Evolutionary conservation across 2,888 invertebrate genomes (phyloP).

Genomic region (Tachina fera): DNA sequence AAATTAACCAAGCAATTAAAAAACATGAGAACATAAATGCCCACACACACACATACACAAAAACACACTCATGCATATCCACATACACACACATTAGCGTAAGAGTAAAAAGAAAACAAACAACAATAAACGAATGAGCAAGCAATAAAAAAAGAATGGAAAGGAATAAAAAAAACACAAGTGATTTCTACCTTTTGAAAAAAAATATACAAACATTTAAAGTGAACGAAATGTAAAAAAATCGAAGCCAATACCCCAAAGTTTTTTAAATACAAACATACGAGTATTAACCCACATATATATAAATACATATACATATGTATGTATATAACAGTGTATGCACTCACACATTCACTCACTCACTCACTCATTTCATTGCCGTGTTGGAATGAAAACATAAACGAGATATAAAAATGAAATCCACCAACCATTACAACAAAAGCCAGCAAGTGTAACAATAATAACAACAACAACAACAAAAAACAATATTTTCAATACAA

Average conservation of each 20-base stretch:
- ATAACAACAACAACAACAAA: slow-evolving; percentile 18
- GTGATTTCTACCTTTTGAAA: slow-evolving; percentile 49
- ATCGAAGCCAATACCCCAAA: slow-evolving; percentile 32
- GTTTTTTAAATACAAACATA: slow-evolving; percentile 39
- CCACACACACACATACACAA: background rate
- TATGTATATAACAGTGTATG: too few relatives aligned
- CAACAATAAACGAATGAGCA: slow-evolving; percentile 29
- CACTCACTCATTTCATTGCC: background rate
- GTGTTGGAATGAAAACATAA: slow-evolving; percentile 37
- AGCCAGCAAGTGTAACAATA: slow-evolving; percentile 14
- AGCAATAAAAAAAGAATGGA: slow-evolving; percentile 8
- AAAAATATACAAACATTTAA: slow-evolving; percentile 41
- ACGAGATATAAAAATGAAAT: slow-evolving; percentile 10
- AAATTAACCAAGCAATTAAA: slow-evolving; percentile 60
- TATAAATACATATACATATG: background rate
- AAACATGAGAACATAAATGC: slow-evolving; percentile 11
- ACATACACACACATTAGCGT: background rate
- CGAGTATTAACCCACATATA: slow-evolving; percentile 36
- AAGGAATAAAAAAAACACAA: slow-evolving; percentile 22
- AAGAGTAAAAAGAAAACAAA: slow-evolving; percentile 14
- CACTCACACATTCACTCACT: background rate
- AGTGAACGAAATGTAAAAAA: slow-evolving; percentile 29
- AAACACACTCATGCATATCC: background rate
- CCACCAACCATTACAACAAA: slow-evolving; percentile 36
- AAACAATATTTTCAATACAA: slow-evolving; percentile 50